A percentile compares a stretch with the other conserved stretches of the same genome.
Evolutionary conservation across 2,797 vertebrate species (phyloP).

Genomic region (Macroramphosus scolopax): DNA sequence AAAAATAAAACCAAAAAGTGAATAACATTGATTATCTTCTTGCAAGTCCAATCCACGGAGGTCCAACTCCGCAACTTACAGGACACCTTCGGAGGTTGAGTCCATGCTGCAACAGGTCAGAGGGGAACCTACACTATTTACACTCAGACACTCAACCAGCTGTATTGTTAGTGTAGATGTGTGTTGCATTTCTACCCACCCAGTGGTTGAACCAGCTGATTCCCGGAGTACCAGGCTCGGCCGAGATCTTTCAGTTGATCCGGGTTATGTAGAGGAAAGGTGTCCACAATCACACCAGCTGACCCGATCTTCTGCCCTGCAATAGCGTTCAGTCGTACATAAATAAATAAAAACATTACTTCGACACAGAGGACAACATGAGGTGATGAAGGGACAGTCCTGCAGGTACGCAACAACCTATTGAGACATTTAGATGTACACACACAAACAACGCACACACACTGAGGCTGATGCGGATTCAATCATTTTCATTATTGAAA

Average conservation of each 20-base stretch:
- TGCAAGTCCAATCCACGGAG: too few species aligned
- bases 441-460: background rate
- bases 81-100: too few species aligned
- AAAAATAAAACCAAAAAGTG: too few species aligned
- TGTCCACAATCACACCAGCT: slow-evolving; percentile 68
- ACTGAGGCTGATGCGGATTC: slow-evolving; percentile 16
- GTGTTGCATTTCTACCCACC: slow-evolving; percentile 59
- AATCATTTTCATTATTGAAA: slow-evolving; percentile 14
- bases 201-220: slow-evolving; percentile 77
- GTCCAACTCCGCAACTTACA: too few species aligned
- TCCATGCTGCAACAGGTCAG: too few species aligned
- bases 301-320: slow-evolving; percentile 78
- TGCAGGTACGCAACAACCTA: background rate
- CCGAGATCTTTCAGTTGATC: slow-evolving; percentile 65
- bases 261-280: slow-evolving; percentile 72
- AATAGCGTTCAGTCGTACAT: too few species aligned
- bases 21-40: too few species aligned
- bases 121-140: too few species aligned
- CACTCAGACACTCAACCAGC: too few species aligned
- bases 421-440: too few species aligned
- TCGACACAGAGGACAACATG: background rate
- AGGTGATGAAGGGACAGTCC: background rate
- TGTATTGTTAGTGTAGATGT: background rate
- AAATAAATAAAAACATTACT: too few species aligned
- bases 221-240: slow-evolving; percentile 76